Percentiles rank a stretch among this genome's conserved stretches.
These are phyloP conservation scores for Thysanoteuthis rhombus DNA, from an alignment of 2,888 invertebrate genomes.

Conservation along the genomic window DNA sequence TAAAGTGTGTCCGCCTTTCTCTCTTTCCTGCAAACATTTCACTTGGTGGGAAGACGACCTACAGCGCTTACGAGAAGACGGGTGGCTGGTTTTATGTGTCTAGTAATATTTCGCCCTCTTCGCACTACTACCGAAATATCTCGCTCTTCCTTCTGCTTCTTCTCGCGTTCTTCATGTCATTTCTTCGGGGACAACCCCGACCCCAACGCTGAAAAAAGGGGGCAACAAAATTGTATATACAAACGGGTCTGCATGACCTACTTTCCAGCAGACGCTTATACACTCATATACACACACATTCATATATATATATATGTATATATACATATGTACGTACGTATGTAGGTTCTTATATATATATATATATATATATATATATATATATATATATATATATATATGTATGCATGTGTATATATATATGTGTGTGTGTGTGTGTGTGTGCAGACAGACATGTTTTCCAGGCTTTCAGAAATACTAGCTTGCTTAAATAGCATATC, in stretches of 20 bases:
- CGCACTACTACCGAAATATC: not conserved
- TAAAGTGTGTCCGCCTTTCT: not conserved
- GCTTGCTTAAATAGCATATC: too few relatives aligned
- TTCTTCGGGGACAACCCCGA: not conserved
- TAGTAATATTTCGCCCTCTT: not conserved
- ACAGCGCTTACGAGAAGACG: not conserved
- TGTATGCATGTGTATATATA: too few relatives aligned
- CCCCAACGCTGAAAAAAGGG: not conserved
- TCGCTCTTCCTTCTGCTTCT: not conserved
- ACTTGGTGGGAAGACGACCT: not conserved
- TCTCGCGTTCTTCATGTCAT: not conserved
- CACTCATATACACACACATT: not conserved
- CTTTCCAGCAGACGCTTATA: not conserved
- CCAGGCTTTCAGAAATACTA: too few relatives aligned
- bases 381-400: not conserved
- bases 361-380: not conserved
- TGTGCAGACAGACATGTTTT: not conserved
- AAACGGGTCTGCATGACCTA: constrained; percentile 12
- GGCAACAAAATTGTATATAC: not conserved
- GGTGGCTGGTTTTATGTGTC: not conserved
- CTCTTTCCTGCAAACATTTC: not conserved
- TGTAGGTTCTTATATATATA: not conserved
- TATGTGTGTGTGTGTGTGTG: rapidly evolving
- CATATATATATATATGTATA: not conserved
- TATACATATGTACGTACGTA: not conserved